phyloP scores from a whole-genome alignment of 2,888 invertebrate genomes.

The Muscina levida region DNA sequence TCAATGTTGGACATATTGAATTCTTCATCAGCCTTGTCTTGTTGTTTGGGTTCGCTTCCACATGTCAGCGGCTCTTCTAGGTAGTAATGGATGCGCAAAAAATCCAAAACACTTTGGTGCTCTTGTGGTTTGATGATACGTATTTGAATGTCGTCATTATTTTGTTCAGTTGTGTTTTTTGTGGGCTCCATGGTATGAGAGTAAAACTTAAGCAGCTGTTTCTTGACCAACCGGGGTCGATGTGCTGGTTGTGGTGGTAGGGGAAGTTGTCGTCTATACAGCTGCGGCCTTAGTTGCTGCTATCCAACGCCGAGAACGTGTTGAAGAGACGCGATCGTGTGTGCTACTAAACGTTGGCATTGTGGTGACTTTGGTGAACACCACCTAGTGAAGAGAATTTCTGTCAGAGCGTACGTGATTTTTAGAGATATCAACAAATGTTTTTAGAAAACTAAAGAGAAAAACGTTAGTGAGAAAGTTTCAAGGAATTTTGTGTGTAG shows the following conservation, averaged over 20 bases:
- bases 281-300: neutral
- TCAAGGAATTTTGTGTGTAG: no score
- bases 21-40: conserved; percentile 72
- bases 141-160: conserved; percentile 64
- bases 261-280: neutral
- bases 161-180: neutral
- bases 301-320: neutral
- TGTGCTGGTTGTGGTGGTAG: neutral
- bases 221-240: neutral
- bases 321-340: conserved; percentile 15
- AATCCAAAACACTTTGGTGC: conserved; percentile 70
- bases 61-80: conserved; percentile 75
- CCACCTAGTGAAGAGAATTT: conserved; percentile 13
- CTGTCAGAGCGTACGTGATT: conserved; percentile 34
- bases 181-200: conserved; percentile 29
- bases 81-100: conserved; percentile 74
- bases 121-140: conserved; percentile 69
- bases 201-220: conserved; percentile 22
- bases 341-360: conserved; percentile 24
- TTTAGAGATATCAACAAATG: conserved; percentile 1
- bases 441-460: neutral
- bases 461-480: no score
- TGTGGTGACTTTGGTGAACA: conserved; percentile 10
- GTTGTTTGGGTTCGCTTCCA: conserved; percentile 72
- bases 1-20: conserved; percentile 72